Evolutionary conservation across 2,797 vertebrate species (phyloP).

Genomic region (Hypotaenidia okinawae): DNA sequence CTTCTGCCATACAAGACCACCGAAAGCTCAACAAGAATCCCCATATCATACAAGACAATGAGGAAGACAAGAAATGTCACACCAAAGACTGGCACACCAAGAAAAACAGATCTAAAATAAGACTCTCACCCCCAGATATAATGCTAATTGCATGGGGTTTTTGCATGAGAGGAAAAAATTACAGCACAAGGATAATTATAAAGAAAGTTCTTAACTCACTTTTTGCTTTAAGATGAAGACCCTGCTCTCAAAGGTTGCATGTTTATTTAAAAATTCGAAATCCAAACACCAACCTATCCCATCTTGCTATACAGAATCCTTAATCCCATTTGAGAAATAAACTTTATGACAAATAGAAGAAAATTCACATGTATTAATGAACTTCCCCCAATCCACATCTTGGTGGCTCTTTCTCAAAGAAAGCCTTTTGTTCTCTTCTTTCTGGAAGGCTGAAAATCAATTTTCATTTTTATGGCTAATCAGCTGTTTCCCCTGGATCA

Average conservation of each 20-base stretch:
- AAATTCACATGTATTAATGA: not conserved
- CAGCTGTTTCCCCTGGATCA: not conserved
- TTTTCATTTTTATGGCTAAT: not conserved
- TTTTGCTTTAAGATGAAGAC: not conserved
- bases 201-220: not conserved
- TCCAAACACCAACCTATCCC: not conserved
- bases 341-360: not conserved
- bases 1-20: not conserved
- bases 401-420: not conserved
- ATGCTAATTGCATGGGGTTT: not conserved
- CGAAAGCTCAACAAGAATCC: not conserved
- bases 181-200: not conserved
- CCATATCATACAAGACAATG: not conserved
- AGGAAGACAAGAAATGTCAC: not conserved
- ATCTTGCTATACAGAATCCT: not conserved
- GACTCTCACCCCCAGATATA: not conserved
- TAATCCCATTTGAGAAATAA: not conserved
- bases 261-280: not conserved
- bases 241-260: not conserved
- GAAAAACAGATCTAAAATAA: not conserved
- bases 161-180: not conserved
- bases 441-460: not conserved
- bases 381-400: not conserved
- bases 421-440: not conserved
- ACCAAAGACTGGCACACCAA: not conserved